Evolutionary conservation across 2,113 vertebrate species (phyloP).

Genomic region (Copsychus sechellarum): DNA sequence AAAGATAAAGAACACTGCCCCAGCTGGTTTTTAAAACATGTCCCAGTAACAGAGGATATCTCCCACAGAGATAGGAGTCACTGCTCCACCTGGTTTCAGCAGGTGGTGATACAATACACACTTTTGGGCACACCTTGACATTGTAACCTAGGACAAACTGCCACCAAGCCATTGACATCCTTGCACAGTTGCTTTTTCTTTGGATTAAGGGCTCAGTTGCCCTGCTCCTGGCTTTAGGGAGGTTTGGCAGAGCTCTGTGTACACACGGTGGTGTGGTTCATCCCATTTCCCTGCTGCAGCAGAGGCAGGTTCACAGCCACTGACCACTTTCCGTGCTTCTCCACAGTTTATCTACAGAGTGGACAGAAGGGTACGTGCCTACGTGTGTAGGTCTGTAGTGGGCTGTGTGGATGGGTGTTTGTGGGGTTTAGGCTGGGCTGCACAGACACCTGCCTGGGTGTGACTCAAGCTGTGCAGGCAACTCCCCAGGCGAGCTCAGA

Average conservation of each 20-base stretch:
- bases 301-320: not conserved
- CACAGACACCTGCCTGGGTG: not conserved
- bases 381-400: rapidly evolving
- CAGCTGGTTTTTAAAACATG: no score
- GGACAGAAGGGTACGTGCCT: not conserved
- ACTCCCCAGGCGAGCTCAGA: not conserved
- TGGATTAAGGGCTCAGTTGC: not conserved
- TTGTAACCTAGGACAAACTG: no score
- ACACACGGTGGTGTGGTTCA: rapidly evolving
- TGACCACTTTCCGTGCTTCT: not conserved
- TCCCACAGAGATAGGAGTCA: no score
- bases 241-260: rapidly evolving
- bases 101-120: no score
- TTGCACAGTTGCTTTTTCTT: not conserved
- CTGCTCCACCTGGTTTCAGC: no score
- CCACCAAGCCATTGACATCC: rapidly evolving
- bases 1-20: no score
- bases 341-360: rapidly evolving
- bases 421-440: not conserved
- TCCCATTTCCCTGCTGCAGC: rapidly evolving
- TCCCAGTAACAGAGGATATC: no score
- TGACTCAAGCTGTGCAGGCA: not conserved
- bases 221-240: not conserved
- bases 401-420: rapidly evolving
- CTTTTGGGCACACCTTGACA: no score